Evolutionary conservation across 2,113 vertebrate genomes (phyloP).

Genomic region (Pteronura brasiliensis): DNA sequence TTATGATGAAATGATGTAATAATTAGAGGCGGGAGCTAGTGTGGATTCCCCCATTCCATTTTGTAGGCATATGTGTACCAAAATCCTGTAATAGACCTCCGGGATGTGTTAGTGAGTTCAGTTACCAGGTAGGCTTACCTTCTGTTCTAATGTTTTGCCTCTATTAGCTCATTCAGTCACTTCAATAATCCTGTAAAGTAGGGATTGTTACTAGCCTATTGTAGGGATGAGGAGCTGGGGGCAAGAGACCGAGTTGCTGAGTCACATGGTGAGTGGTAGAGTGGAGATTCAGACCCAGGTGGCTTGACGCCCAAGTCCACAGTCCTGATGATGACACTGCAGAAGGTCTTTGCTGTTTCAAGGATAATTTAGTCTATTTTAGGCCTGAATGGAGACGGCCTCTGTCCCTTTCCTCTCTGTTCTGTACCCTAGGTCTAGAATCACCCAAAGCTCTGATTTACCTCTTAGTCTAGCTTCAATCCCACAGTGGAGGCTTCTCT

Average conservation of each 20-base stretch:
- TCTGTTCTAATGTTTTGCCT: background rate
- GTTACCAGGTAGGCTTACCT: background rate
- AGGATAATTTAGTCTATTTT: background rate
- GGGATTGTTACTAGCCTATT: fast-evolving
- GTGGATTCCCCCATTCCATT: background rate
- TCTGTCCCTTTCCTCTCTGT: background rate
- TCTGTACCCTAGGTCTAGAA: background rate
- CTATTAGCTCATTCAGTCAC: background rate
- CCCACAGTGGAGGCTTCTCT: background rate
- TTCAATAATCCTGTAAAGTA: too few species aligned
- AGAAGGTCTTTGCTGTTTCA: too few species aligned
- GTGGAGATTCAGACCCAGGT: background rate
- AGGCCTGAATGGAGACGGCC: background rate
- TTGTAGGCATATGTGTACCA: background rate
- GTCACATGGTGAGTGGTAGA: background rate
- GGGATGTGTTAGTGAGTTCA: too few species aligned
- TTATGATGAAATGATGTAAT: background rate
- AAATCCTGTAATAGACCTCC: background rate
- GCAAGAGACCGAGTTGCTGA: background rate
- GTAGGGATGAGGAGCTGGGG: background rate
- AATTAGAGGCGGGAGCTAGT: background rate
- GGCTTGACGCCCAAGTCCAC: fast-evolving
- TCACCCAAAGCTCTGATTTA: fast-evolving
- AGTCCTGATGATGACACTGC: background rate
- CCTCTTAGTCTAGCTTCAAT: too few species aligned